These are phyloP conservation scores for Carassius gibelio DNA, from an alignment of 2,113 vertebrate species.

Conservation along the genomic window DNA sequence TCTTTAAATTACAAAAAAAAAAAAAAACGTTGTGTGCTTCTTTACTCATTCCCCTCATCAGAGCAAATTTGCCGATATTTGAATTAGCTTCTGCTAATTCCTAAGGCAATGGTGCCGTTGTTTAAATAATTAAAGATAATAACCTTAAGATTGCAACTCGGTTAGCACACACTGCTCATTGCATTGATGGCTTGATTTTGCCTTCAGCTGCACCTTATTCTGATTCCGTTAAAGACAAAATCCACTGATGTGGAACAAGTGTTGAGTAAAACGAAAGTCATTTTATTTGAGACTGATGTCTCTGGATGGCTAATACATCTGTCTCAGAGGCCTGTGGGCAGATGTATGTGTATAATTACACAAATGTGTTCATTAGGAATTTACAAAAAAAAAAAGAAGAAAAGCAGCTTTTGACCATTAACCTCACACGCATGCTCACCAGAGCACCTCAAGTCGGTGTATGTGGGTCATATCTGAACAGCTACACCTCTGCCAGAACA, in stretches of 20 bases:
- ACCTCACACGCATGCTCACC: conserved; percentile 28
- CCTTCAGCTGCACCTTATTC: conserved; percentile 17
- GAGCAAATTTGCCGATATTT: conserved; percentile 10
- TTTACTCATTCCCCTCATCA: not conserved
- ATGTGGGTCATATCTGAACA: conserved; percentile 42
- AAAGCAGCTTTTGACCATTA: conserved; percentile 40
- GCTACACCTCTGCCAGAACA: conserved; percentile 35
- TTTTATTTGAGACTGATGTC: conserved; percentile 30
- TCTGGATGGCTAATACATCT: conserved; percentile 46
- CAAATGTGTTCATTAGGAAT: conserved; percentile 53
- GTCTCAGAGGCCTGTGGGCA: conserved; percentile 10
- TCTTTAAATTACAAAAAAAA: conserved; percentile 6
- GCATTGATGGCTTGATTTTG: conserved; percentile 30
- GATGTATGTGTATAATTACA: conserved; percentile 28
- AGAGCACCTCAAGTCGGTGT: not conserved
- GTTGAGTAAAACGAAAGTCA: not conserved
- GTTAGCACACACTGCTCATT: conserved; percentile 2
- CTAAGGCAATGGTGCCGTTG: not conserved
- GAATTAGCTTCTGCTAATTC: conserved; percentile 25
- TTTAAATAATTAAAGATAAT: conserved; percentile 41
- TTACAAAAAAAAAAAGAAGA: conserved; percentile 48
- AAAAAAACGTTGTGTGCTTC: not conserved
- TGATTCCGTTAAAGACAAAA: conserved; percentile 20
- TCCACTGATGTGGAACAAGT: conserved; percentile 20
- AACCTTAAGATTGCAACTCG: conserved; percentile 11